Evolutionary conservation across 2,888 invertebrate species (phyloP).

Genomic region (Mythimna lalbum): DNA sequence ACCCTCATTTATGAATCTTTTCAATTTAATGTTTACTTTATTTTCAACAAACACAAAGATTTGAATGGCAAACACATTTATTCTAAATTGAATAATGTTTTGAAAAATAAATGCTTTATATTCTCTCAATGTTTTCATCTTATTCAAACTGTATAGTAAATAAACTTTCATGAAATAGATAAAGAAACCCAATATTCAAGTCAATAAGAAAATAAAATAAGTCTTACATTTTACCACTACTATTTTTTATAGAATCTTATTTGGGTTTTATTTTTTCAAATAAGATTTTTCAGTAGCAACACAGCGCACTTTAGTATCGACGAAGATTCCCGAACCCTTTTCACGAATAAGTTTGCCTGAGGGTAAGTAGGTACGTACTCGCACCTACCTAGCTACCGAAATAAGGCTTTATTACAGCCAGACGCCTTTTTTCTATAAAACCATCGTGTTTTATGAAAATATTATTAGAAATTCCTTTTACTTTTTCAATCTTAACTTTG

Average conservation of each 20-base stretch:
- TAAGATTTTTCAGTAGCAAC: conserved; percentile 13
- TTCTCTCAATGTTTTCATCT: background rate
- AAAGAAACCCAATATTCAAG: background rate
- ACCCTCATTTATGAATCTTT: background rate
- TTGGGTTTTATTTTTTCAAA: background rate
- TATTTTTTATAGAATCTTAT: background rate
- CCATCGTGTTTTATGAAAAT: conserved; percentile 50
- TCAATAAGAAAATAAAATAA: background rate
- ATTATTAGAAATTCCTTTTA: conserved; percentile 29
- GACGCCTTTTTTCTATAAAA: conserved; percentile 54
- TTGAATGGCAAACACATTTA: background rate
- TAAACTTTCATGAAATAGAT: background rate
- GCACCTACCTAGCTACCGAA: conserved; percentile 42
- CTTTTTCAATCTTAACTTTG: conserved; percentile 40
- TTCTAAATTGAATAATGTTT: background rate
- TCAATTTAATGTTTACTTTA: background rate
- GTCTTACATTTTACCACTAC: background rate
- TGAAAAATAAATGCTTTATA: background rate
- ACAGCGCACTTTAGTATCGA: conserved; percentile 39
- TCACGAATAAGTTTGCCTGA: conserved; percentile 66
- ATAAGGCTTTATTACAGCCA: conserved; percentile 68
- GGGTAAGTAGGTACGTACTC: conserved; percentile 40
- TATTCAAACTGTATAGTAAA: background rate
- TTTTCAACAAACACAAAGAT: background rate
- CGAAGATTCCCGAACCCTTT: conserved; percentile 65